These are phyloP conservation scores for Trigoniulus corallinus DNA, from an alignment of 1,140 invertebrate species.

Conservation along the genomic window DNA sequence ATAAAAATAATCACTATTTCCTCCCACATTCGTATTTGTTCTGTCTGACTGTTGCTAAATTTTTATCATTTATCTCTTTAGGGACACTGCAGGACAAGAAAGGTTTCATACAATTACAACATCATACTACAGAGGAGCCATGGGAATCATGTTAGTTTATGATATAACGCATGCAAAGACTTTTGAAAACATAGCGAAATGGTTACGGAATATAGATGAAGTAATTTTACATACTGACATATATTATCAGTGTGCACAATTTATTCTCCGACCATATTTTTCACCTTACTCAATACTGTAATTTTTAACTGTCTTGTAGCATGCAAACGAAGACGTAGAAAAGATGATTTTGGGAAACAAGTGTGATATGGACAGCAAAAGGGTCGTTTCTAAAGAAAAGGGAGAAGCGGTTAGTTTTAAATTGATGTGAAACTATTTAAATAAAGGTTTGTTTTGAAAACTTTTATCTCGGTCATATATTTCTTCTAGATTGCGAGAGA, in stretches of 20 bases:
- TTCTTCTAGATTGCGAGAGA: conserved; percentile 76
- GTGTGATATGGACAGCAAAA: conserved; percentile 96
- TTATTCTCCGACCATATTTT: too few relatives aligned
- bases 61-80: conserved; percentile 25
- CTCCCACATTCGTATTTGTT: not conserved
- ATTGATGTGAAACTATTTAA: not conserved
- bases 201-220: conserved; percentile 96
- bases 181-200: conserved; percentile 97
- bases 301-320: conserved; percentile 50
- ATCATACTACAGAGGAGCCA: conserved; percentile 91
- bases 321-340: conserved; percentile 98
- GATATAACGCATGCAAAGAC: conserved; percentile 97
- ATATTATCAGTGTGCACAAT: too few relatives aligned
- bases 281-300: conserved; percentile 1
- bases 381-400: conserved; percentile 74
- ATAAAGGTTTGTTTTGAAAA: not conserved
- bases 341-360: conserved; percentile 99
- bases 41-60: not conserved
- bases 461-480: not conserved
- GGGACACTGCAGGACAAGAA: conserved; percentile 88
- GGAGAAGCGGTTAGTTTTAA: conserved; percentile 53
- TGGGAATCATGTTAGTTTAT: conserved; percentile 98
- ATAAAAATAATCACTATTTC: conserved; percentile 5
- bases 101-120: conserved; percentile 95
- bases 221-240: conserved; percentile 20